These are phyloP conservation scores for Numenius arquata DNA, from an alignment of 2,113 vertebrate species.

Conservation along the genomic window DNA sequence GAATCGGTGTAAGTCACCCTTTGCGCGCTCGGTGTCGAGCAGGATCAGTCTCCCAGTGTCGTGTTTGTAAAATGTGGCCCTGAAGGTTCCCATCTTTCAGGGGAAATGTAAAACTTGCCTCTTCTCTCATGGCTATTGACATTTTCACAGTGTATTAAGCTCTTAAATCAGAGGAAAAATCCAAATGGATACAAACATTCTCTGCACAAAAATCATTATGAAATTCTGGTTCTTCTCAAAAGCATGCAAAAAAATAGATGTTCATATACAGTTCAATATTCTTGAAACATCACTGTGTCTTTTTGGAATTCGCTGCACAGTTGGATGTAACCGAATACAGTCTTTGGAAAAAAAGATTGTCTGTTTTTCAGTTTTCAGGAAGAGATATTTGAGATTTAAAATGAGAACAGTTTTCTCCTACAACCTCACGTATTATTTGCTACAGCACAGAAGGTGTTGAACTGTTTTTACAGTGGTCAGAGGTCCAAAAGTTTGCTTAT, in stretches of 20 bases:
- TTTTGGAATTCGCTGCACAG: background rate
- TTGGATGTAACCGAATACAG: background rate
- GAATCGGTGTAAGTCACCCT: background rate
- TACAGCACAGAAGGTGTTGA: background rate
- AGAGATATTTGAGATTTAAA: background rate
- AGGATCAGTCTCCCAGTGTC: background rate
- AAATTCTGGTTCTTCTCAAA: constrained; percentile 5
- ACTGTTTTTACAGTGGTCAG: background rate
- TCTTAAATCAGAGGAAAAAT: constrained; percentile 46
- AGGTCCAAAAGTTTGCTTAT: background rate
- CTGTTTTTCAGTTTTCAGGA: background rate
- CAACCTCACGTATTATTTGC: background rate
- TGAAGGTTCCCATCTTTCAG: constrained; percentile 24
- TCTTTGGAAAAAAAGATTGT: background rate
- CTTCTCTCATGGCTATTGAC: constrained; percentile 15
- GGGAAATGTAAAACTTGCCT: constrained; percentile 20
- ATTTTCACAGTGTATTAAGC: background rate
- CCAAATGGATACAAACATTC: background rate
- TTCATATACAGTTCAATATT: background rate
- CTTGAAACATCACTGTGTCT: background rate
- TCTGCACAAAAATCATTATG: constrained; percentile 8
- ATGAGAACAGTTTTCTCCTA: background rate
- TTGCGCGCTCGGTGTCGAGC: background rate
- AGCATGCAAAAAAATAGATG: background rate
- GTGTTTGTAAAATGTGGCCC: background rate